Base-by-base conservation (phyloP, 2,113 vertebrate genomes). In the Myiozetetes cayanensis region DNA sequence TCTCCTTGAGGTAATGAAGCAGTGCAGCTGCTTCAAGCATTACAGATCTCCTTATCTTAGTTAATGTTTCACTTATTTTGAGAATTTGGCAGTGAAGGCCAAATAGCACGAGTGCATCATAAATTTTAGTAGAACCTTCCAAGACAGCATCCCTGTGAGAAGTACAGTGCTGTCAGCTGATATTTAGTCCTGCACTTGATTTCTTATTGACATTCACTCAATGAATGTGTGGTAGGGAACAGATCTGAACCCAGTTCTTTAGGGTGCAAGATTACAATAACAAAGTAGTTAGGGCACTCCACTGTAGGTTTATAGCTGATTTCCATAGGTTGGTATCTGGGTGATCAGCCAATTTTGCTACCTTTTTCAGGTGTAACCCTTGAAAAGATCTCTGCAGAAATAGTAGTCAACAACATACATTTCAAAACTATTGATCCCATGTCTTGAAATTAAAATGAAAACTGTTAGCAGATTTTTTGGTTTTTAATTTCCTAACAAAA, bases 371-470 rank as follows among this genome's bases (percentile, higher is more conserved):
- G 23, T 13, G 14, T 55, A 88, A 8, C 22, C 63, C n/a, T 59
- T 73, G 31, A 50, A 59, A 77, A 65, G 24, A 66, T 85, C 33
- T 70, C 58, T 66, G 44, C 27, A 65, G 58, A 92, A 89, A 68
- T 2, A 74, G 11, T 55, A 62, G 12, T 46, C 0, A 0, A 0
- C 17, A 44, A 37, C 3, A 20, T 21, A 6, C 3, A 6, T 44
- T 82, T 67, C 23, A 65, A 37, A 82, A 46, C 53, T 68, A 24
- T 58, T 65, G 28, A 78, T 68, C 13, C 24, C 17, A 22, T 28
- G 8, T 61, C 22, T 89, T 65, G 20, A 77, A 76, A 91, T 70
- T 31, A 22, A 82, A 92, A 53, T 18, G 4, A 70, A 65, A 93
- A 73, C 21, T 43, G 5, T 56, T 52, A 65, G 18, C 17, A 81